A percentile compares a stretch with the other conserved stretches of the same genome.
Conservation (phyloP, 2,113 vertebrate species). For the Pristiophorus japonicus region DNA sequence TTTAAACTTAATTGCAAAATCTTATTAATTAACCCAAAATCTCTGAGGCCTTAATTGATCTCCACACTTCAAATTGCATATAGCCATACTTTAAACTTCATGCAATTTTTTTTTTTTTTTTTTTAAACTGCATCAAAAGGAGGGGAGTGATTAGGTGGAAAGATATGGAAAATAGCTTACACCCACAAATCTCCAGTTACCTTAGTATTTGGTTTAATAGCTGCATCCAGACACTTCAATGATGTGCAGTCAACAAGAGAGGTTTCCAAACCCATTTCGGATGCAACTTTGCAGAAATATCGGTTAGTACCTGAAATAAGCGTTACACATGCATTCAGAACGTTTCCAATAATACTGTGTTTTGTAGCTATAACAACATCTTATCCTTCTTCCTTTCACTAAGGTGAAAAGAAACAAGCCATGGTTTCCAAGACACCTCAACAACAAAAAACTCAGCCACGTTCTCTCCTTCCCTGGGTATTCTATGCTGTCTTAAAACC, state of each 20-base stretch:
- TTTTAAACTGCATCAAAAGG: background rate
- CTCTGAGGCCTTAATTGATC: background rate
- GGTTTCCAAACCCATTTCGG: conserved; percentile 63
- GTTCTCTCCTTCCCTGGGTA: background rate
- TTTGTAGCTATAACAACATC: background rate
- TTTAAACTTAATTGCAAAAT: background rate
- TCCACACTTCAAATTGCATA: background rate
- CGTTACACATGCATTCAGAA: background rate
- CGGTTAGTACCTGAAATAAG: conserved; percentile 72
- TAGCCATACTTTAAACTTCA: background rate
- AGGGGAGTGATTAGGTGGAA: background rate
- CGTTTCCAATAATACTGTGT: background rate
- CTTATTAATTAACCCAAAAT: background rate
- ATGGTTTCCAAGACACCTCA: background rate
- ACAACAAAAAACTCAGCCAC: background rate
- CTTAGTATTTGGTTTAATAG: conserved; percentile 81
- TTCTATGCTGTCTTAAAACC: background rate
- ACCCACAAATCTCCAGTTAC: conserved; percentile 49
- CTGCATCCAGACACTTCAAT: conserved; percentile 62
- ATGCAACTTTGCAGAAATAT: conserved; percentile 70
- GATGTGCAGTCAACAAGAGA: conserved; percentile 73
- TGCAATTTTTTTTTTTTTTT: background rate
- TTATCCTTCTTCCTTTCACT: background rate
- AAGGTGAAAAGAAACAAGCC: conserved; percentile 34
- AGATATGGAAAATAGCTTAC: background rate